Evolutionary conservation across 1,140 invertebrate genomes (phyloP).

Genomic region (Acromyrmex echinatior): DNA sequence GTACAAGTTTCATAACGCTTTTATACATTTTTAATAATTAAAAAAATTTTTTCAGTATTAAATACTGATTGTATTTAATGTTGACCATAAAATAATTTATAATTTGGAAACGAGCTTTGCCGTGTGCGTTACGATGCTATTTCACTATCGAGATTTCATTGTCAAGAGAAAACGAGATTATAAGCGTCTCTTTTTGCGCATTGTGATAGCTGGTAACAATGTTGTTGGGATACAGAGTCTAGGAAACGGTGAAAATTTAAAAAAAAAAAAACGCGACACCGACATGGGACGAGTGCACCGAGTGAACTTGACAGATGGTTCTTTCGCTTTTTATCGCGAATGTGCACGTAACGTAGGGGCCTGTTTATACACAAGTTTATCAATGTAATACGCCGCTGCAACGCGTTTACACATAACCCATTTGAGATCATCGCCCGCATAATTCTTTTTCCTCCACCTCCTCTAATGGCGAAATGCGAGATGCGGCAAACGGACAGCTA

Average conservation of each 20-base stretch:
- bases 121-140: neutral
- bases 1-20: neutral
- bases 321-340: constrained; percentile 32
- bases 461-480: constrained; percentile 6
- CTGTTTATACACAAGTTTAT: constrained; percentile 54
- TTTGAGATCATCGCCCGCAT: constrained; percentile 46
- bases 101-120: neutral
- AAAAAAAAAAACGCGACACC: neutral
- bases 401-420: constrained; percentile 30
- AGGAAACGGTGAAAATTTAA: neutral
- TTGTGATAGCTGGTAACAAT: neutral
- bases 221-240: neutral
- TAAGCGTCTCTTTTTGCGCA: neutral
- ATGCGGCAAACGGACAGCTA: neutral
- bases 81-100: neutral
- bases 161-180: constrained; percentile 6
- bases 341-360: constrained; percentile 13
- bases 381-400: constrained; percentile 9
- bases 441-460: neutral
- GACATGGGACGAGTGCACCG: neutral
- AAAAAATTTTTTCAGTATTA: neutral
- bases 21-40: neutral
- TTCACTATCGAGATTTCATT: neutral
- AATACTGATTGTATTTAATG: neutral
- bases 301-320: constrained; percentile 57